Percentiles rank a stretch among this genome's conserved stretches.
phyloP scores from a whole-genome alignment of 2,888 invertebrate genomes.

The Ichneumoninae sp. region DNA sequence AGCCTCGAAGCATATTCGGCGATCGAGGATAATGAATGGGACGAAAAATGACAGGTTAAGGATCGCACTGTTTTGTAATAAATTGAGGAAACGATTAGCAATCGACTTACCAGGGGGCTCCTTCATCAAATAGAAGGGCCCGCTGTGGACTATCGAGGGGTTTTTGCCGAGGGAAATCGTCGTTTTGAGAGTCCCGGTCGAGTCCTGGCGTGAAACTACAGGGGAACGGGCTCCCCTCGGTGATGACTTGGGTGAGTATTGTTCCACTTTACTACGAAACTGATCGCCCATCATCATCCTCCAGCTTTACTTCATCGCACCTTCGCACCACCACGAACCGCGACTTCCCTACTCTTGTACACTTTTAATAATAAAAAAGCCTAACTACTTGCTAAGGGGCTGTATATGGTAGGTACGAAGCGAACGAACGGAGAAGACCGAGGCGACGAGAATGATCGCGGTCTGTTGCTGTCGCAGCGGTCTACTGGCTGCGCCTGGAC shows the following conservation, averaged over 20 bases:
- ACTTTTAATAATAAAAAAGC: background rate
- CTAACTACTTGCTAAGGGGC: slow-evolving; percentile 18
- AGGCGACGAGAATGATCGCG: background rate
- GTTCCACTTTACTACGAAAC: slow-evolving; percentile 94
- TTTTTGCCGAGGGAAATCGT: slow-evolving; percentile 98
- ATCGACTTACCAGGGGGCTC: slow-evolving; percentile 92
- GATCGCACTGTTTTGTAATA: background rate
- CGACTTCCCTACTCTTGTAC: slow-evolving; percentile 24
- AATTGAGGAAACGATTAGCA: background rate
- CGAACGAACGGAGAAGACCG: background rate
- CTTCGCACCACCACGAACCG: slow-evolving; percentile 66
- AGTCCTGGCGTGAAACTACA: slow-evolving; percentile 97
- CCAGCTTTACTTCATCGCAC: slow-evolving; percentile 82
- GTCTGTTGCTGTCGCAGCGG: slow-evolving; percentile 24
- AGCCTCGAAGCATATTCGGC: background rate
- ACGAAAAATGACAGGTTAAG: slow-evolving; percentile 50
- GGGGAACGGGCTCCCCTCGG: slow-evolving; percentile 97
- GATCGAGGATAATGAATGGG: slow-evolving; percentile 60
- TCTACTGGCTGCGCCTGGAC: slow-evolving; percentile 2
- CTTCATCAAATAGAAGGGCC: slow-evolving; percentile 99
- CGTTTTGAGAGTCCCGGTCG: slow-evolving; percentile 98
- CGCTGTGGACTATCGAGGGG: slow-evolving; percentile 98
- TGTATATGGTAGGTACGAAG: background rate
- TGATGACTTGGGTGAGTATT: slow-evolving; percentile 97
- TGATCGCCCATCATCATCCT: slow-evolving; percentile 96